These are phyloP conservation scores for Tenualosa ilisha DNA, from an alignment of 2,797 vertebrate species.

Conservation along the genomic window DNA sequence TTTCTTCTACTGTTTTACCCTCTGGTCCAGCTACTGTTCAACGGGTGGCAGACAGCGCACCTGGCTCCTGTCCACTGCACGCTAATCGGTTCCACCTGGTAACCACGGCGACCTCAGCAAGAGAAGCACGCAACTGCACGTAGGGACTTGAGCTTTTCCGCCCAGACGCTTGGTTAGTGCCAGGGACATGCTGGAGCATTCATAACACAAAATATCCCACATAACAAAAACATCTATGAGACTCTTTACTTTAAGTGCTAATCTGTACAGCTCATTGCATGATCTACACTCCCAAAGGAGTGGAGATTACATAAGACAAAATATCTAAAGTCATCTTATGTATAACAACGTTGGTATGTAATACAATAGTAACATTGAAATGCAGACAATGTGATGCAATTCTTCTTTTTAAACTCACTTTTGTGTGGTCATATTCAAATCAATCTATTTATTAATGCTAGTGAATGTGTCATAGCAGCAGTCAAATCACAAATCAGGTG, in stretches of 20 bases:
- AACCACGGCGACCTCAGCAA: constrained; percentile 58
- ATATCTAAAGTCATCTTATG: too few species aligned
- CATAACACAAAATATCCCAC: neutral
- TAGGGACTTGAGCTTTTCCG: neutral
- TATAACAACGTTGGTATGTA: neutral
- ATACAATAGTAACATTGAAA: neutral
- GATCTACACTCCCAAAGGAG: neutral
- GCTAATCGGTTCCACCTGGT: constrained; percentile 65
- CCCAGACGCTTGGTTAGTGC: neutral
- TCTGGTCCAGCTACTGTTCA: constrained; percentile 61
- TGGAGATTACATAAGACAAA: neutral
- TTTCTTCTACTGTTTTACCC: constrained; percentile 40
- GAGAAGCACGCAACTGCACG: constrained; percentile 41
- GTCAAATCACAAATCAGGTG: neutral
- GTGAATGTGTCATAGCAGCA: neutral
- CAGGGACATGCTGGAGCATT: neutral
- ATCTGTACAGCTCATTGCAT: neutral
- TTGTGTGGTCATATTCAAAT: neutral
- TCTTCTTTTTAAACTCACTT: too few species aligned
- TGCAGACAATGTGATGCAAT: neutral
- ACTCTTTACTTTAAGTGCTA: neutral
- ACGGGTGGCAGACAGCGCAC: constrained; percentile 47
- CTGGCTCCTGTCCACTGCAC: constrained; percentile 46
- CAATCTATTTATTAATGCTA: neutral
- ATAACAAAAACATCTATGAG: neutral